A percentile compares a stretch with the other conserved stretches of the same genome.
Evolutionary conservation across 2,888 invertebrate genomes (phyloP).

Genomic region (Cyrtodaria siliqua): DNA sequence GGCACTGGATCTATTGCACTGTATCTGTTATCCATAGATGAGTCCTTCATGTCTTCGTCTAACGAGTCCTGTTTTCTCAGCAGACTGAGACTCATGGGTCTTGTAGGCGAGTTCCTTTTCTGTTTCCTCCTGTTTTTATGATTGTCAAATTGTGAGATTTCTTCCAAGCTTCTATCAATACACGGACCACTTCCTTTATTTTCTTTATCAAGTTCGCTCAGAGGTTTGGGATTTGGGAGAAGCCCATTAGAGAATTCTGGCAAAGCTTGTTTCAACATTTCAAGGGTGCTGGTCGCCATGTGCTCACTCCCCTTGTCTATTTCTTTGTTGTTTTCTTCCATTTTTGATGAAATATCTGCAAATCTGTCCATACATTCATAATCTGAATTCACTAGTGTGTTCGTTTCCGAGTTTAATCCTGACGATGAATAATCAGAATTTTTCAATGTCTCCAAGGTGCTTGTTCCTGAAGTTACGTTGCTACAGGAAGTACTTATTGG

Average conservation of each 20-base stretch:
- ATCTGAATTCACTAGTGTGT: constrained; percentile 59
- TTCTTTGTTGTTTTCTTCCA: constrained; percentile 9
- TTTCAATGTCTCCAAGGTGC: constrained; percentile 58
- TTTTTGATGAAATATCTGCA: constrained; percentile 5
- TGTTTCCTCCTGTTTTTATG: constrained; percentile 58
- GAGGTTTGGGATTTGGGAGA: constrained; percentile 63
- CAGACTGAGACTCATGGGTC: constrained; percentile 63
- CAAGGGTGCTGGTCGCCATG: constrained; percentile 27
- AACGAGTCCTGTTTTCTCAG: constrained; percentile 34
- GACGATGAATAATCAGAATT: constrained; percentile 45
- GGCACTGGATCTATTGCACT: constrained; percentile 63
- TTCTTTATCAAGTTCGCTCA: constrained; percentile 56
- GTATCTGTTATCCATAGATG: constrained; percentile 48
- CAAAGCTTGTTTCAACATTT: constrained; percentile 44
- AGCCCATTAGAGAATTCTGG: constrained; percentile 54
- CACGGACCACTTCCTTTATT: constrained; percentile 75
- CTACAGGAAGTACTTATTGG: constrained; percentile 62
- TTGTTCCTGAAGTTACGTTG: constrained; percentile 54
- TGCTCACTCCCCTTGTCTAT: constrained; percentile 14
- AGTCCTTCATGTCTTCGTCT: constrained; percentile 30
- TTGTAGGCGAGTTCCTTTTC: constrained; percentile 45
- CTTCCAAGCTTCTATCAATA: constrained; percentile 81
- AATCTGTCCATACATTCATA: constrained; percentile 41
- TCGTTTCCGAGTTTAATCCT: constrained; percentile 51
- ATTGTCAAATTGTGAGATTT: constrained; percentile 72